Percentiles rank a stretch among this genome's conserved stretches.
phyloP scores from a whole-genome alignment of 2,113 vertebrate genomes.

The Platanista minor region DNA sequence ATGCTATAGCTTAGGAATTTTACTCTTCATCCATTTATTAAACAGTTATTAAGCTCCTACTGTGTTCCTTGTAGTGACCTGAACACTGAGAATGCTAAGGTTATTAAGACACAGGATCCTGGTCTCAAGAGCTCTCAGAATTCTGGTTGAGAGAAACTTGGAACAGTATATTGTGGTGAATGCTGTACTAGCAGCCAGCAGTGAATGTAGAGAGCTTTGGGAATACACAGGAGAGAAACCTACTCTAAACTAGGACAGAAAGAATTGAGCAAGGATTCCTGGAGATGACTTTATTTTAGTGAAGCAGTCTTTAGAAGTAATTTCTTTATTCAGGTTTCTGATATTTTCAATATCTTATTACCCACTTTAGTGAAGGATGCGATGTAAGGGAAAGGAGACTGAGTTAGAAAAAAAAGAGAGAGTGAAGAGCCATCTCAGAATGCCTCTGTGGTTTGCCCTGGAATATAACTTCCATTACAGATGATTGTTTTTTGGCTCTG shows the following conservation, averaged over 20 bases:
- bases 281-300: background rate
- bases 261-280: background rate
- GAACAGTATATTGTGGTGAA: background rate
- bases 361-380: background rate
- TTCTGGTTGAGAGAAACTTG: background rate
- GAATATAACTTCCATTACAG: background rate
- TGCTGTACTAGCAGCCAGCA: background rate
- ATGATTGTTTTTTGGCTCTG: background rate
- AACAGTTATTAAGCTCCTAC: background rate
- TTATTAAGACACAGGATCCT: background rate
- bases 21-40: slow-evolving; percentile 1
- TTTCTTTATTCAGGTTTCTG: background rate
- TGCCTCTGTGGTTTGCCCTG: background rate
- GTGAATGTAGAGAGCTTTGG: background rate
- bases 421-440: background rate
- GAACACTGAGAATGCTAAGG: background rate
- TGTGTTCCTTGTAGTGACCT: background rate
- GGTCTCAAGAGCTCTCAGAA: background rate
- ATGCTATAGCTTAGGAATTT: background rate
- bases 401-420: background rate
- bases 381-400: background rate
- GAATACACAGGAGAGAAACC: background rate
- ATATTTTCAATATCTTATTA: background rate
- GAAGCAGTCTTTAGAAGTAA: background rate
- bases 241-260: background rate